Evolutionary conservation across 2,797 vertebrate species (phyloP).

Genomic region (Oceanodroma leucorhoa): DNA sequence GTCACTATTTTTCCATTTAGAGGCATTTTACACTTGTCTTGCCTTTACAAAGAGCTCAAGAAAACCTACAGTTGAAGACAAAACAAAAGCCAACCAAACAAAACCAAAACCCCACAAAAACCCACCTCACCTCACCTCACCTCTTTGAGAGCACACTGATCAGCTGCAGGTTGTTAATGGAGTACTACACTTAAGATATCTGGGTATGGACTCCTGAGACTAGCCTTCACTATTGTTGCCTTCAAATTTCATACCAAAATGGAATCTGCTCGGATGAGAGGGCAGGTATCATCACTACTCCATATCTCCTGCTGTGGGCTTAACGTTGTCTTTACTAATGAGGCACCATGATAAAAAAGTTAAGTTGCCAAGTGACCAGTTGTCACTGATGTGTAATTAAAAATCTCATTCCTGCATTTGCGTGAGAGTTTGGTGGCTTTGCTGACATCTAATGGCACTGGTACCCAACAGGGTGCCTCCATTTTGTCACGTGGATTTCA

Average conservation of each 20-base stretch:
- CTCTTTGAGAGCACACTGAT: not conserved
- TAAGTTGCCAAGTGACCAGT: conserved; percentile 23
- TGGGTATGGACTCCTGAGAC: not conserved
- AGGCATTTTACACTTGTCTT: not conserved
- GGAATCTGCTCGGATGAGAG: not conserved
- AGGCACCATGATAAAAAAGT: conserved; percentile 12
- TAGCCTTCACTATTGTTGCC: not conserved
- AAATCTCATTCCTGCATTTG: not conserved
- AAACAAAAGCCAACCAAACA: not conserved
- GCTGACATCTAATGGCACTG: not conserved
- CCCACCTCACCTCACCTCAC: not conserved
- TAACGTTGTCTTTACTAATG: conserved; percentile 11
- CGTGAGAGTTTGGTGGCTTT: not conserved
- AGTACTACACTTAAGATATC: not conserved
- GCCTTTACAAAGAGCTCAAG: not conserved
- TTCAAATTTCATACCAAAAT: not conserved
- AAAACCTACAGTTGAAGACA: not conserved
- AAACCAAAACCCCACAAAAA: not conserved
- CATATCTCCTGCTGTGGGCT: not conserved
- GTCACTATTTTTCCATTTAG: not conserved
- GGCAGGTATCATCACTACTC: not conserved
- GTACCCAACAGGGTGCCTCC: not conserved
- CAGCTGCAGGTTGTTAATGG: not conserved
- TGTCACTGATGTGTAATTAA: conserved; percentile 27
- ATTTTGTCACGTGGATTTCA: fast-evolving